phyloP scores from a whole-genome alignment of 2,888 invertebrate species.

The Xanthostigma xanthostigma region DNA sequence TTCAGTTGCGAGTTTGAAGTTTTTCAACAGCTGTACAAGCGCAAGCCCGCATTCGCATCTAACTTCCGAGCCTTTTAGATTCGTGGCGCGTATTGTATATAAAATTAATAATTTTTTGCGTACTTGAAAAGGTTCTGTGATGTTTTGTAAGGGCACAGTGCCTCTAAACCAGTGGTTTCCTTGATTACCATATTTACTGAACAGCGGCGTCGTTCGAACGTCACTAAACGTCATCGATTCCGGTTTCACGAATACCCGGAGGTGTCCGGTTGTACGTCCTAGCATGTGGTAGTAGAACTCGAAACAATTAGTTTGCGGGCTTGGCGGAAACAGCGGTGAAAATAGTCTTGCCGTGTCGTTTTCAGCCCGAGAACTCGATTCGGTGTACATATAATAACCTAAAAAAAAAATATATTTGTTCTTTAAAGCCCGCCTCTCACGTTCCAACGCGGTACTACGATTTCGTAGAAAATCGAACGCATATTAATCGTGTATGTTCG shows the following conservation, averaged over 20 bases:
- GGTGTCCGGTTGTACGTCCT: constrained; percentile 41
- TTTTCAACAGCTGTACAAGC: no score
- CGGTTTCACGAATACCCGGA: constrained; percentile 38
- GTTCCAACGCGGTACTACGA: no score
- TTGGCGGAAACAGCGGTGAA: constrained; percentile 47
- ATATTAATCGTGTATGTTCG: no score
- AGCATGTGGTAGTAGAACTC: constrained; percentile 69
- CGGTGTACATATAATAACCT: constrained; percentile 75
- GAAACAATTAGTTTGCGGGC: constrained; percentile 37
- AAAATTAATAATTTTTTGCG: constrained; percentile 13
- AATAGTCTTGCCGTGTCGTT: constrained; percentile 57
- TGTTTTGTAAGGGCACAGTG: constrained; percentile 29
- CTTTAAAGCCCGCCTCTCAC: not conserved
- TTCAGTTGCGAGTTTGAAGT: no score
- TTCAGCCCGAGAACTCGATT: constrained; percentile 44
- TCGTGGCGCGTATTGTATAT: no score
- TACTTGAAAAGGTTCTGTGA: constrained; percentile 41
- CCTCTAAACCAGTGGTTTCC: constrained; percentile 52
- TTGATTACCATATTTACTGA: constrained; percentile 48
- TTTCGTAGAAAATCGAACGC: no score
- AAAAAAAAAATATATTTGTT: constrained; percentile 18
- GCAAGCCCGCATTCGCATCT: no score
- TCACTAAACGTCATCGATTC: constrained; percentile 31
- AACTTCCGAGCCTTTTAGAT: no score
- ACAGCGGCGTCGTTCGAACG: constrained; percentile 34